Evolutionary conservation across 2,797 vertebrate genomes (phyloP).

Genomic region (Phoeniculus purpureus): DNA sequence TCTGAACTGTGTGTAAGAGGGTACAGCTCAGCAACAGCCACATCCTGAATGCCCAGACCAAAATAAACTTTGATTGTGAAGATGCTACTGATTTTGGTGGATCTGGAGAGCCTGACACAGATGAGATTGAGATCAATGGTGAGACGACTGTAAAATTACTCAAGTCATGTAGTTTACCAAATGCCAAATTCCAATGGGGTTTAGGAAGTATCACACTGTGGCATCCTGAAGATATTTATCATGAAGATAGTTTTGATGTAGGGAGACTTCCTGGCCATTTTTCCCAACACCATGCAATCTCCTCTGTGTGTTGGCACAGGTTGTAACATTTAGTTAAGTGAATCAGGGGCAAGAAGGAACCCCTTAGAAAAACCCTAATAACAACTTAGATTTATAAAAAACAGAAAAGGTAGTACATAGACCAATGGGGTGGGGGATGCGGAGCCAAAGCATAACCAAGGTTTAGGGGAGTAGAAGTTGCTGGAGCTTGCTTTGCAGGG

Average conservation of each 20-base stretch:
- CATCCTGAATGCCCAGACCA: neutral
- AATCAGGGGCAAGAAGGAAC: neutral
- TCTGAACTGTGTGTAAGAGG: neutral
- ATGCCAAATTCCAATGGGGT: neutral
- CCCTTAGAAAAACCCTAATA: neutral
- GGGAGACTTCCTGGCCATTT: neutral
- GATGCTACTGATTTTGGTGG: neutral
- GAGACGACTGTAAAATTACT: neutral
- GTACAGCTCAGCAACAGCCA: neutral
- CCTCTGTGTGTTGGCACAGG: neutral
- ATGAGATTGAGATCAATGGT: neutral
- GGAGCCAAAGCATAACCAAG: neutral
- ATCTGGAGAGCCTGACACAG: neutral
- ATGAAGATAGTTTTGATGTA: neutral
- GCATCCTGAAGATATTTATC: neutral
- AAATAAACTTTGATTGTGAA: neutral
- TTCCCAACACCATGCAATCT: neutral
- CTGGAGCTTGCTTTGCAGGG: neutral
- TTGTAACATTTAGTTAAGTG: neutral
- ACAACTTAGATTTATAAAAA: neutral
- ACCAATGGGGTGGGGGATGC: neutral
- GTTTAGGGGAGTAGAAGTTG: neutral
- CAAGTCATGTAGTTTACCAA: neutral
- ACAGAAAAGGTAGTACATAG: neutral
- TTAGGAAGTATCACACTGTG: neutral